phyloP scores from a whole-genome alignment of 2,113 vertebrate species.

The Haliaeetus leucogaster region DNA sequence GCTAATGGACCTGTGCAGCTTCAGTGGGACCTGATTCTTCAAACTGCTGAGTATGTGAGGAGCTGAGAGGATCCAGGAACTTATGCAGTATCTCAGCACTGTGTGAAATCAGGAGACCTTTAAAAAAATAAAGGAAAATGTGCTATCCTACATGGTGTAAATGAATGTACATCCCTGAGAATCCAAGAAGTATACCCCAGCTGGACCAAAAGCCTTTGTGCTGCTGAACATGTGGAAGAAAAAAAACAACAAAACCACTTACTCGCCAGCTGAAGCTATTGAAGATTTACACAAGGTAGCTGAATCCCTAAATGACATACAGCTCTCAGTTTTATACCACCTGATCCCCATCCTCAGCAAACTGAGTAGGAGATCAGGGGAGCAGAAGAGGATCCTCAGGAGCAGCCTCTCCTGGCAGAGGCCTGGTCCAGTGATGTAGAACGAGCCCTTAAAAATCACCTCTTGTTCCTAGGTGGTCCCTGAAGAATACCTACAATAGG shows the following conservation, averaged over 20 bases:
- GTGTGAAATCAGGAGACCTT: background rate
- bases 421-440: background rate
- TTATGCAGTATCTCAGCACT: background rate
- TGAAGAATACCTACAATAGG: background rate
- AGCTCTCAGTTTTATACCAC: background rate
- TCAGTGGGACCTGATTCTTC: background rate
- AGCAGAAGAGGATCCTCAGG: background rate
- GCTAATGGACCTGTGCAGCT: background rate
- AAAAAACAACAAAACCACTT: too few species aligned
- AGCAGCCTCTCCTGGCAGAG: background rate
- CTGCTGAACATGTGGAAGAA: background rate
- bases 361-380: background rate
- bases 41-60: background rate
- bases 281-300: background rate
- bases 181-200: background rate
- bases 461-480: background rate
- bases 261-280: background rate
- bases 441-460: background rate
- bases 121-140: background rate
- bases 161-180: background rate
- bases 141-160: background rate
- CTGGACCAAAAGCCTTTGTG: background rate
- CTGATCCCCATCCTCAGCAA: background rate
- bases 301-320: rapidly evolving
- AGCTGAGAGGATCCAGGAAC: background rate